These are phyloP conservation scores for Sesamia nonagrioides DNA, from an alignment of 1,140 invertebrate species.

Conservation along the genomic window DNA sequence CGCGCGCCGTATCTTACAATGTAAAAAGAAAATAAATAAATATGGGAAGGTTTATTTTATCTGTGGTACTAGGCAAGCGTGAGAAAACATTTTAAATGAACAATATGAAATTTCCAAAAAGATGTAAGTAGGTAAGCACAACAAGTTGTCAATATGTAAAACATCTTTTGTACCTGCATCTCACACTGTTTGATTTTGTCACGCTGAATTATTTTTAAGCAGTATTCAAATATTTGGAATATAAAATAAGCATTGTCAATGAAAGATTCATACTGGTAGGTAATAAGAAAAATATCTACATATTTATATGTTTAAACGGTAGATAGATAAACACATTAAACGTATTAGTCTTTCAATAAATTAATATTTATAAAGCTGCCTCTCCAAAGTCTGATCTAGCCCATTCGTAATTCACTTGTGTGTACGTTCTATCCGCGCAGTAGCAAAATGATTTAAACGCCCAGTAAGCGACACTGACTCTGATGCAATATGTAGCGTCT, in stretches of 20 bases:
- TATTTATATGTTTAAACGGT: slow-evolving; percentile 38
- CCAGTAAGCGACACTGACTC: slow-evolving; percentile 59
- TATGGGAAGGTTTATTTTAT: slow-evolving; percentile 49
- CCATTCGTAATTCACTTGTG: slow-evolving; percentile 40
- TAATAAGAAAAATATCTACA: slow-evolving; percentile 14
- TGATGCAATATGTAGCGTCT: slow-evolving; percentile 61
- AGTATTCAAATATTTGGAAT: slow-evolving; percentile 41
- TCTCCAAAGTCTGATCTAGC: slow-evolving; percentile 31
- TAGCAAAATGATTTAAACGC: slow-evolving; percentile 60
- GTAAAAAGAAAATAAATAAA: slow-evolving; percentile 56
- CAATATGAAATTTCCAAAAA: neutral
- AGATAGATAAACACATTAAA: slow-evolving; percentile 45
- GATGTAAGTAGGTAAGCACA: neutral
- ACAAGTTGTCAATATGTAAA: slow-evolving; percentile 26
- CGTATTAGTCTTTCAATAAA: slow-evolving; percentile 37
- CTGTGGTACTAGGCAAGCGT: slow-evolving; percentile 38
- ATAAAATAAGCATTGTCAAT: slow-evolving; percentile 28
- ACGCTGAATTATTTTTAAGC: slow-evolving; percentile 42
- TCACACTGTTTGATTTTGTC: slow-evolving; percentile 25
- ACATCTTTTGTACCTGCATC: slow-evolving; percentile 38
- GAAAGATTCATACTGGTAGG: slow-evolving; percentile 10
- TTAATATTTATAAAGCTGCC: slow-evolving; percentile 46
- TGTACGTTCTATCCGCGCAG: slow-evolving; percentile 19
- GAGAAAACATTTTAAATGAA: slow-evolving; percentile 37
- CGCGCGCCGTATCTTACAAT: slow-evolving; percentile 58